Evolutionary conservation across 2,797 vertebrate species (phyloP).

Genomic region (Acipenser ruthenus): DNA sequence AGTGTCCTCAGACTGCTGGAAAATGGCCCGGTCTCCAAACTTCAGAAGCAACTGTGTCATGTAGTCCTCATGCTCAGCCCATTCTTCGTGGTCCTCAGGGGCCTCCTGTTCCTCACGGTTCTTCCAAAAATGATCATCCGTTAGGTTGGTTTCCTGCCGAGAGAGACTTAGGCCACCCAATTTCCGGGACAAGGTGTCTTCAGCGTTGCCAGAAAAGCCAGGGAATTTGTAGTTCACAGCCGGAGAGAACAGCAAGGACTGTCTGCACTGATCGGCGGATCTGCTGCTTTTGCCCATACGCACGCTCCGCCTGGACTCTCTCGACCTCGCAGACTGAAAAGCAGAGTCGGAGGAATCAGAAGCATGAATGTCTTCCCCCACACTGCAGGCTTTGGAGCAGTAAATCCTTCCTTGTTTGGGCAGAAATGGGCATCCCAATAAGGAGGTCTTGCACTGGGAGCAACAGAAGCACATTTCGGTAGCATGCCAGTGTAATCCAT

Average conservation of each 20-base stretch:
- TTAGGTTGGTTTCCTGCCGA: constrained; percentile 56
- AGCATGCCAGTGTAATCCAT: constrained; percentile 95
- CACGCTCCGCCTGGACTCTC: constrained; percentile 89
- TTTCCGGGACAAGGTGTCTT: constrained; percentile 82
- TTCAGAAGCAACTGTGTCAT: constrained; percentile 96
- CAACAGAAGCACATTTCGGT: constrained; percentile 92
- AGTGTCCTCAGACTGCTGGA: constrained; percentile 73
- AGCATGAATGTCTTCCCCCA: constrained; percentile 87
- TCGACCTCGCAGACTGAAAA: constrained; percentile 86
- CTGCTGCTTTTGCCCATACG: constrained; percentile 91
- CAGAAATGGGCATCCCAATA: constrained; percentile 91
- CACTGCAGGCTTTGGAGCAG: constrained; percentile 90
- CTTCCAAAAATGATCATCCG: constrained; percentile 84
- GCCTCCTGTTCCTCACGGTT: constrained; percentile 74
- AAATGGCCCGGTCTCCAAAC: constrained; percentile 84
- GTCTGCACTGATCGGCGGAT: constrained; percentile 88
- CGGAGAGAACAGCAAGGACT: constrained; percentile 87
- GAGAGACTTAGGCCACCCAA: constrained; percentile 72
- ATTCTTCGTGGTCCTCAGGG: constrained; percentile 87
- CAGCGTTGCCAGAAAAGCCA: constrained; percentile 67
- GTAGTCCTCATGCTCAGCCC: constrained; percentile 96
- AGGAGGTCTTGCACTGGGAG: constrained; percentile 82
- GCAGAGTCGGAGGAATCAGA: constrained; percentile 95
- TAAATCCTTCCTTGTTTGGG: constrained; percentile 90
- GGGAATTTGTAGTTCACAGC: constrained; percentile 87